Conservation (phyloP, 2,797 vertebrate species). For the Microcaecilia unicolor region DNA sequence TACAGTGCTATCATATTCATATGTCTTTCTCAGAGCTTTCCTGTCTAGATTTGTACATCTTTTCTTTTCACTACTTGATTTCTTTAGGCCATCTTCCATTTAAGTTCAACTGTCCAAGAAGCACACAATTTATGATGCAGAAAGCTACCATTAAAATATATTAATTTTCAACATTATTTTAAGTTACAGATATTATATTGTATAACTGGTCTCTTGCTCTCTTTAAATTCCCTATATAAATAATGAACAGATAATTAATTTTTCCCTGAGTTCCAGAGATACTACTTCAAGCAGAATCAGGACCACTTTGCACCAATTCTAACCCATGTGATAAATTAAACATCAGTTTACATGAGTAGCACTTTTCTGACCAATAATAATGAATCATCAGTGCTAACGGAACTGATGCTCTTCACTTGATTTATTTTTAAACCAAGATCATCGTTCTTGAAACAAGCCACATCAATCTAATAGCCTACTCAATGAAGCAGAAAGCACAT, state of each 20-base stretch:
- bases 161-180: no score
- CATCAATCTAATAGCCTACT: conserved; percentile 60
- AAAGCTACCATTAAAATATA: no score
- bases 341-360: conserved; percentile 52
- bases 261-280: conserved; percentile 30
- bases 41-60: no score
- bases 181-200: conserved; percentile 3
- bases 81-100: no score
- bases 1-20: no score
- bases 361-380: conserved; percentile 61
- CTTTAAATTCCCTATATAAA: conserved; percentile 44
- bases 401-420: conserved; percentile 55
- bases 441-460: conserved; percentile 55
- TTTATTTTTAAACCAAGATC: conserved; percentile 55
- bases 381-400: conserved; percentile 59
- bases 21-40: no score
- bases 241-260: conserved; percentile 66
- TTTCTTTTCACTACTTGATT: no score
- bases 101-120: fast-evolving
- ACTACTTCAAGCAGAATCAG: conserved; percentile 51
- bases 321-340: conserved; percentile 63
- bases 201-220: conserved; percentile 3
- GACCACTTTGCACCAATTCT: conserved; percentile 50
- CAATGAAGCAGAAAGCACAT: conserved; percentile 55
- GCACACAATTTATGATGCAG: not conserved